Percentiles rank a stretch among this genome's conserved stretches.
phyloP scores from a whole-genome alignment of 2,888 invertebrate genomes.

The Rhagium mordax region DNA sequence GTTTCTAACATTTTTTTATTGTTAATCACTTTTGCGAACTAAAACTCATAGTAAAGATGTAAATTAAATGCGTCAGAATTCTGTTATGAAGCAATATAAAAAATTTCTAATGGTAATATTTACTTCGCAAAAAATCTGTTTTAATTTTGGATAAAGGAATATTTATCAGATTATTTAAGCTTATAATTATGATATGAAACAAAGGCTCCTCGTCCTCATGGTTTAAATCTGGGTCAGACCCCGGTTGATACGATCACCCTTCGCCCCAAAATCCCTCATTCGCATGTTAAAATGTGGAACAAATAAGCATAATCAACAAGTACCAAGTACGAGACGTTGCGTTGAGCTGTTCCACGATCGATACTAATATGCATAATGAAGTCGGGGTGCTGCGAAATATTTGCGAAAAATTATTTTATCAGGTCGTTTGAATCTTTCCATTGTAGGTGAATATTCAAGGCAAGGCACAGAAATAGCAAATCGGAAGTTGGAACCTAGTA shows the following conservation, averaged over 20 bases:
- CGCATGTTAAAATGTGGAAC: slow-evolving; percentile 30
- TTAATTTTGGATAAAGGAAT: not conserved
- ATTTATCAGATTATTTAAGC: not conserved
- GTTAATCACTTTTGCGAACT: not conserved
- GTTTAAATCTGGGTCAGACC: slow-evolving; percentile 12
- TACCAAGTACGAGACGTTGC: slow-evolving; percentile 30
- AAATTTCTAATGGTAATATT: too few relatives aligned
- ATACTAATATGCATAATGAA: slow-evolving; percentile 12
- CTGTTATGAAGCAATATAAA: too few relatives aligned
- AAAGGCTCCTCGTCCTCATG: not conserved
- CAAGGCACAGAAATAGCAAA: not conserved
- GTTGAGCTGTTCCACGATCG: not conserved
- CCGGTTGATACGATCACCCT: not conserved
- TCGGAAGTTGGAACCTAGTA: not conserved
- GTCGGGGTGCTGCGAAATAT: not conserved
- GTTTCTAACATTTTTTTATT: not conserved
- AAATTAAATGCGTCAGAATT: too few relatives aligned
- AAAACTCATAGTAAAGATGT: too few relatives aligned
- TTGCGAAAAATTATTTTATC: not conserved
- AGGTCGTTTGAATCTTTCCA: not conserved
- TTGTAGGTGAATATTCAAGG: not conserved
- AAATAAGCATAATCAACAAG: slow-evolving; percentile 18
- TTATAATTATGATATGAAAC: not conserved
- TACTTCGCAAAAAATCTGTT: too few relatives aligned
- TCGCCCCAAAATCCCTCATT: not conserved